Base-by-base conservation (phyloP, 2,113 vertebrate genomes). In the Hippoglossus stenolepis region DNA sequence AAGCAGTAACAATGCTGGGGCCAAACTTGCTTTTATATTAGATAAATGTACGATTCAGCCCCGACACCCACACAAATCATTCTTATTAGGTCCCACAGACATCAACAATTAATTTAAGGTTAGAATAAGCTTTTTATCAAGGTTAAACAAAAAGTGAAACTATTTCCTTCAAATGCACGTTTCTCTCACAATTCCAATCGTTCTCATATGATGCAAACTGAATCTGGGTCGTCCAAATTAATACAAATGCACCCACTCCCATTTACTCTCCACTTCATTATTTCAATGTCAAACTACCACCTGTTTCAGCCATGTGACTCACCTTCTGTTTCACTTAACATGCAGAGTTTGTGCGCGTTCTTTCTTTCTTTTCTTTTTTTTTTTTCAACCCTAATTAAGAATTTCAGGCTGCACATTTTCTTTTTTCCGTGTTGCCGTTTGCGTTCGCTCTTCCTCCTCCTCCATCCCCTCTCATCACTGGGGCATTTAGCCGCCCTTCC, bases 201-300 rank as follows among this genome's bases (percentile, higher is more conserved):
- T 81, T 67, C 18, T 65, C 18, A 24, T 24, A 4, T 14, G 38
- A 72, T 53, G 12, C 61, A 13, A 43, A 56, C 31, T 13, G 20
- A 79, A 87, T 90, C 62, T 86, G 24, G 82, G 84, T 80, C 78
- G 69, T 65, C n/a, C 28, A 88, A 88, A 89, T 87, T 11, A 82
- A 85, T 65, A 66, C 65, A 79, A 84, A 88, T 82, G 64, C 5
- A 58, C 35, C 40, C 47, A 60, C 21, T 60, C 10, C 56, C 40
- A 45, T 73, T 86, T 47, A 35, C 59, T 70, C 49, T 70, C 43
- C 57, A 67, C 64, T 66, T 70, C 54, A 75, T 83, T 89, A 81
- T 73, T 86, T 83, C 86, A 86, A 75, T 83, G 85, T 84, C 86
- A 88, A 65, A 59, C 77, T 54, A 59, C 61, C 82, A 90, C 83